Percentiles rank a stretch among this genome's conserved stretches.
phyloP scores from a whole-genome alignment of 1,140 invertebrate genomes.

The Micrasema minimum region DNA sequence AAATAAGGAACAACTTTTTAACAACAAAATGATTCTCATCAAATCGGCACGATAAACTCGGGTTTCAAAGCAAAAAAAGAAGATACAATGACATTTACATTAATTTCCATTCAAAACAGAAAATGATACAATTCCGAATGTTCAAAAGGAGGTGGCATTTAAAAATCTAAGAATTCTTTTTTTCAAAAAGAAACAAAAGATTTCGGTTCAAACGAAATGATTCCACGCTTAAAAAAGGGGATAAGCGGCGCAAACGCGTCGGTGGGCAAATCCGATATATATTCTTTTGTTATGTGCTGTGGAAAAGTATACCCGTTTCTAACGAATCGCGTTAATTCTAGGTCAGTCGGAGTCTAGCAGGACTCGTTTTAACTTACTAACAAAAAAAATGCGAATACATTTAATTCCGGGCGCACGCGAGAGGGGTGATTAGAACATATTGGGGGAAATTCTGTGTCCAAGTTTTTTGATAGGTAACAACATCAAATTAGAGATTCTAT shows the following conservation, averaged over 20 bases:
- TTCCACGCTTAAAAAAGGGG: conserved; percentile 26
- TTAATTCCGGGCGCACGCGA: conserved; percentile 43
- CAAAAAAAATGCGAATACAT: conserved; percentile 42
- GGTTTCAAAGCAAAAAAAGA: too few relatives aligned
- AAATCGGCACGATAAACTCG: too few relatives aligned
- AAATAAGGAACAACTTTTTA: too few relatives aligned
- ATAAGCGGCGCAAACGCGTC: conserved; percentile 32
- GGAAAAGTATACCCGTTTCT: conserved; percentile 15
- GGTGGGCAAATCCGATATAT: conserved; percentile 29
- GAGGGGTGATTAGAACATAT: conserved; percentile 23
- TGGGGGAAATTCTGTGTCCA: conserved; percentile 16
- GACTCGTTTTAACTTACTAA: conserved; percentile 37
- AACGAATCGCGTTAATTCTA: conserved; percentile 39
- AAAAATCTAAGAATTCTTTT: not conserved
- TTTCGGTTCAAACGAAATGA: conserved; percentile 18
- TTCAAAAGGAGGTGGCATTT: too few relatives aligned
- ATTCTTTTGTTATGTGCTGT: conserved; percentile 16
- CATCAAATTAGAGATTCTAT: too few relatives aligned
- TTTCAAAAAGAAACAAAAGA: conserved; percentile 18
- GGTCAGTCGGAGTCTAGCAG: conserved; percentile 28
- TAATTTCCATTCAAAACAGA: too few relatives aligned
- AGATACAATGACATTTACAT: too few relatives aligned
- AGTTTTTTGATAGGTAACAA: conserved; percentile 12
- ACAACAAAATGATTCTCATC: too few relatives aligned
- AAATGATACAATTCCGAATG: too few relatives aligned